Evolutionary conservation across 2,888 invertebrate species (phyloP).

Genomic region (Oeneis ivallda): DNA sequence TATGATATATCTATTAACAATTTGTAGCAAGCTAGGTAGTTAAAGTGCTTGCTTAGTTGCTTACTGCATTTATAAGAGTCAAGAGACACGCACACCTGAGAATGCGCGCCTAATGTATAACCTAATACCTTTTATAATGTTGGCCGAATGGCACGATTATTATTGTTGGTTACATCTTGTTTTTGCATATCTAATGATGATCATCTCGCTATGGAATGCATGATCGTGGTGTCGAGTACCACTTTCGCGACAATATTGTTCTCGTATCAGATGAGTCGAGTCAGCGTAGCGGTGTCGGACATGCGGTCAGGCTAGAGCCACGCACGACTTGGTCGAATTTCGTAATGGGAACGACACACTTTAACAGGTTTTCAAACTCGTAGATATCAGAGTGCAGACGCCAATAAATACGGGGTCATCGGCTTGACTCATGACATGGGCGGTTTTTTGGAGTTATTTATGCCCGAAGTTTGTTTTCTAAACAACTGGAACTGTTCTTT

Average conservation of each 20-base stretch:
- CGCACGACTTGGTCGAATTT: constrained; percentile 44
- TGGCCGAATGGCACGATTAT: constrained; percentile 31
- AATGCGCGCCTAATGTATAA: constrained; percentile 11
- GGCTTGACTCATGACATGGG: constrained; percentile 16
- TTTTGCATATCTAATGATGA: constrained; percentile 65
- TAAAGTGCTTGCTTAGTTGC: background rate
- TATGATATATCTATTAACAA: too few relatives aligned
- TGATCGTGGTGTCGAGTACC: constrained; percentile 56
- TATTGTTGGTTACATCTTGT: constrained; percentile 50
- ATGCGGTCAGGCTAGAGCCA: constrained; percentile 62
- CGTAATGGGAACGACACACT: constrained; percentile 36
- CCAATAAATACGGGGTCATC: constrained; percentile 16
- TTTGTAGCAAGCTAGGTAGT: background rate
- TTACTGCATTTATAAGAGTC: background rate
- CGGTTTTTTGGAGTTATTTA: constrained; percentile 18
- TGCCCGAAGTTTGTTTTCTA: constrained; percentile 4
- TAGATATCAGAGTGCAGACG: constrained; percentile 19
- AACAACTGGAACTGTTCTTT: too few relatives aligned
- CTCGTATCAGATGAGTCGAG: constrained; percentile 23
- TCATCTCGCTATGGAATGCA: constrained; percentile 65
- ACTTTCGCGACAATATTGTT: constrained; percentile 61
- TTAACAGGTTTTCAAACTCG: constrained; percentile 19
- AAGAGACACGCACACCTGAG: constrained; percentile 13
- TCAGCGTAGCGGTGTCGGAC: constrained; percentile 46
- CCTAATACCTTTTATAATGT: background rate